Percentiles rank a stretch among this genome's conserved stretches.
Conservation (phyloP, 2,797 vertebrate genomes). For the Peromyscus aztecus region DNA sequence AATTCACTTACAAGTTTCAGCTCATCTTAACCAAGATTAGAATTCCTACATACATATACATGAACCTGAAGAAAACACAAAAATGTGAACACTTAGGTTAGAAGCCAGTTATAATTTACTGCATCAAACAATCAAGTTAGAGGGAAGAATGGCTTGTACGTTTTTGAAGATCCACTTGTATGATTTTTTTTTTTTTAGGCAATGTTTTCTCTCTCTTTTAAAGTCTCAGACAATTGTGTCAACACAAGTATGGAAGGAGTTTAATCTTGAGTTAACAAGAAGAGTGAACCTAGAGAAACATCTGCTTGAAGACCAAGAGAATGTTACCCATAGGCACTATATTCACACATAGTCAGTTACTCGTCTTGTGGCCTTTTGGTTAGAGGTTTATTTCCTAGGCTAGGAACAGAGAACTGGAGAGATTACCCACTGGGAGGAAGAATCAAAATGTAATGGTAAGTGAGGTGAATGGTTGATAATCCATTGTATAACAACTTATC, state of each 20-base stretch:
- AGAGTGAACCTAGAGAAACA: background rate
- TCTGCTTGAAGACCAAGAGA: conserved; percentile 31
- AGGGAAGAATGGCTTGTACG: background rate
- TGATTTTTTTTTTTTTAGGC: conserved; percentile 1
- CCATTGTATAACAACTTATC: background rate
- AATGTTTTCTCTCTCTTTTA: background rate
- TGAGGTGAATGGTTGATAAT: background rate
- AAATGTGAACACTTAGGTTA: background rate
- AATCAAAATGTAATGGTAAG: background rate
- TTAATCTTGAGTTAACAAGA: conserved; percentile 1
- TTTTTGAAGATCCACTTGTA: background rate
- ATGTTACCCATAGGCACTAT: background rate
- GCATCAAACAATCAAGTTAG: background rate
- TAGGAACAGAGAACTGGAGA: background rate
- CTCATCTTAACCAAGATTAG: background rate
- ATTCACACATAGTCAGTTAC: background rate
- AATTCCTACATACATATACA: background rate
- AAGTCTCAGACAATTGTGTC: background rate
- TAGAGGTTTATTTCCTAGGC: background rate
- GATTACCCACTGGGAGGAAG: conserved; percentile 8
- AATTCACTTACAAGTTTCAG: background rate
- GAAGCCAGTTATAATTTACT: background rate
- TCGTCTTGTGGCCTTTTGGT: background rate
- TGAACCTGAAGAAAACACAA: background rate
- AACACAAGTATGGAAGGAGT: conserved; percentile 35